phyloP scores from a whole-genome alignment of 2,113 vertebrate genomes.

The Prionailurus viverrinus region DNA sequence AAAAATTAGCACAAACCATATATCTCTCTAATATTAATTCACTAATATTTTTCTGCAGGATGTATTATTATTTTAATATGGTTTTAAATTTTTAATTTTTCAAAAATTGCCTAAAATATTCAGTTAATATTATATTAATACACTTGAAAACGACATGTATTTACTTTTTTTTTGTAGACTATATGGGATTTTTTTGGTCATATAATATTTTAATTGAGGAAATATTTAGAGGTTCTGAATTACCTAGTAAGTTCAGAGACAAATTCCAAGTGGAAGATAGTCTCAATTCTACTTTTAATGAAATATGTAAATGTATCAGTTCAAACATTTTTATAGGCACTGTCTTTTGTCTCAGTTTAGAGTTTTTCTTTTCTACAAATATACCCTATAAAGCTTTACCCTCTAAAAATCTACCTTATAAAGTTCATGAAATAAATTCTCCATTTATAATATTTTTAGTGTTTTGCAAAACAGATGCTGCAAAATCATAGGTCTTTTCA shows the following conservation, averaged over 20 bases:
- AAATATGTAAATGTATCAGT: background rate
- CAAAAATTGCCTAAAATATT: constrained; percentile 2
- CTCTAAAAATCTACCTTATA: background rate
- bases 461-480: constrained; percentile 70
- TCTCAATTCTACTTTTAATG: constrained; percentile 34
- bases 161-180: constrained; percentile 9
- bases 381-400: background rate
- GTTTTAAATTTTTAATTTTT: constrained; percentile 19
- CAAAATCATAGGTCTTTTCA: constrained; percentile 63
- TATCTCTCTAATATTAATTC: background rate
- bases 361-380: constrained; percentile 47
- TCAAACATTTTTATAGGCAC: constrained; percentile 34
- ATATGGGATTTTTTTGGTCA: no score
- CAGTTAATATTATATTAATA: background rate
- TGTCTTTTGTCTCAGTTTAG: constrained; percentile 39
- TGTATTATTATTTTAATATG: constrained; percentile 1
- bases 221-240: background rate
- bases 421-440: constrained; percentile 66
- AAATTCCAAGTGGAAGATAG: background rate
- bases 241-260: background rate
- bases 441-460: constrained; percentile 58
- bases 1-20: background rate
- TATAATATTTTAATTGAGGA: constrained; percentile 11
- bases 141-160: background rate
- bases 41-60: background rate